Percentiles rank a stretch among this genome's conserved stretches.
Evolutionary conservation across 2,113 vertebrate genomes (phyloP).

Genomic region (Halichoerus grypus): DNA sequence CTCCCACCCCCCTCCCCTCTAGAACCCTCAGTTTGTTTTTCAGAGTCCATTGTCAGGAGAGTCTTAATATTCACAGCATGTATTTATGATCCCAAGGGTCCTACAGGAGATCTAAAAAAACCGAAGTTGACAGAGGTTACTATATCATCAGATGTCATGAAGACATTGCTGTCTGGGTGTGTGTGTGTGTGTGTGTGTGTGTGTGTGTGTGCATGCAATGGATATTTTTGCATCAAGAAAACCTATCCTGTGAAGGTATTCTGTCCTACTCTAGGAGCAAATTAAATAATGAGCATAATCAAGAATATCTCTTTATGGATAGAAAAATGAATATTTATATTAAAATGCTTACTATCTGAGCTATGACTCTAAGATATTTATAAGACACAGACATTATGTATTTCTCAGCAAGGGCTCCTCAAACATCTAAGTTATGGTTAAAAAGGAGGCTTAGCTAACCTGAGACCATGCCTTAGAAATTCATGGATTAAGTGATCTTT

Average conservation of each 20-base stretch:
- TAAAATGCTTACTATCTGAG: not conserved
- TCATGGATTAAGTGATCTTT: conserved; percentile 38
- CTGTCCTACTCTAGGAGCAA: not conserved
- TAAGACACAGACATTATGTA: not conserved
- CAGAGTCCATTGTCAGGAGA: not conserved
- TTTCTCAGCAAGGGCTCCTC: not conserved
- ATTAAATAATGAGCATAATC: not conserved
- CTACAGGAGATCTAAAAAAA: conserved; percentile 13
- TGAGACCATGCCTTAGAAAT: not conserved
- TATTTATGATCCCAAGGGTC: not conserved
- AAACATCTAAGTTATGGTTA: conserved; percentile 20
- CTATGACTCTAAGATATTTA: not conserved
- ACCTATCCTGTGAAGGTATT: not conserved
- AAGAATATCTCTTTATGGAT: not conserved
- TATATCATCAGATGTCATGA: not conserved
- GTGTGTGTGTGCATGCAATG: too few species aligned
- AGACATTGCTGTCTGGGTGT: not conserved
- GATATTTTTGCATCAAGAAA: conserved; percentile 38
- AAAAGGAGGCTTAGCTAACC: not conserved
- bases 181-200: not conserved
- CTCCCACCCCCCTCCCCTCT: too few species aligned
- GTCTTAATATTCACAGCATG: not conserved
- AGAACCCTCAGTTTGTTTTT: too few species aligned
- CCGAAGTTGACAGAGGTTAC: not conserved
- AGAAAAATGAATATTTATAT: conserved; percentile 4